Percentiles rank a stretch among this genome's conserved stretches.
phyloP scores from a whole-genome alignment of 2,113 vertebrate species.

The Heterocephalus glaber region DNA sequence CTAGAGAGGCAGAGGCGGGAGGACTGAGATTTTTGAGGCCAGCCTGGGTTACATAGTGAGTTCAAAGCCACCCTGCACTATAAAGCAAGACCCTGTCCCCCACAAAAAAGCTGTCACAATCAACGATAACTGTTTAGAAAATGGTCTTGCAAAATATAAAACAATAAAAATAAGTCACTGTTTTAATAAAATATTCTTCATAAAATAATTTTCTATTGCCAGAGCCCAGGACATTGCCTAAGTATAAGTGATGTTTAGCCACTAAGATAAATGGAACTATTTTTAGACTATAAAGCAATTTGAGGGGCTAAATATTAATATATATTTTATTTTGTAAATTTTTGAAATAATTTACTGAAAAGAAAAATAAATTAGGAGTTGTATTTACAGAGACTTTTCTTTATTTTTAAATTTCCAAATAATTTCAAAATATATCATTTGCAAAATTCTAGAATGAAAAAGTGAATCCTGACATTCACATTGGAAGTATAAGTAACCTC shows the following conservation, averaged over 20 bases:
- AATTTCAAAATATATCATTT: background rate
- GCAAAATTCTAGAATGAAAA: background rate
- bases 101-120: background rate
- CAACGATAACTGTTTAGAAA: background rate
- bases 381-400: background rate
- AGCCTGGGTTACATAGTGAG: too few relatives aligned
- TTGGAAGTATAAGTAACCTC: background rate
- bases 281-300: slow-evolving; percentile 15
- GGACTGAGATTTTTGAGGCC: too few relatives aligned
- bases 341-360: background rate
- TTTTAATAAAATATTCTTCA: slow-evolving; percentile 24
- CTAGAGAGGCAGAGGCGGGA: too few relatives aligned
- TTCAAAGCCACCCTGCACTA: too few relatives aligned
- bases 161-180: background rate
- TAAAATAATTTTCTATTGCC: background rate
- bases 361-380: background rate
- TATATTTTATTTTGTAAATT: background rate
- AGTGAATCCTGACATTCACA: background rate
- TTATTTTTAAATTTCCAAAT: slow-evolving; percentile 26
- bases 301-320: background rate
- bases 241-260: background rate
- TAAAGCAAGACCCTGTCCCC: too few relatives aligned
- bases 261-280: background rate
- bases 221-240: background rate
- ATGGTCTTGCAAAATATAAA: background rate